phyloP scores from a whole-genome alignment of 1,140 invertebrate genomes.

The Meloidogyne floridensis region DNA sequence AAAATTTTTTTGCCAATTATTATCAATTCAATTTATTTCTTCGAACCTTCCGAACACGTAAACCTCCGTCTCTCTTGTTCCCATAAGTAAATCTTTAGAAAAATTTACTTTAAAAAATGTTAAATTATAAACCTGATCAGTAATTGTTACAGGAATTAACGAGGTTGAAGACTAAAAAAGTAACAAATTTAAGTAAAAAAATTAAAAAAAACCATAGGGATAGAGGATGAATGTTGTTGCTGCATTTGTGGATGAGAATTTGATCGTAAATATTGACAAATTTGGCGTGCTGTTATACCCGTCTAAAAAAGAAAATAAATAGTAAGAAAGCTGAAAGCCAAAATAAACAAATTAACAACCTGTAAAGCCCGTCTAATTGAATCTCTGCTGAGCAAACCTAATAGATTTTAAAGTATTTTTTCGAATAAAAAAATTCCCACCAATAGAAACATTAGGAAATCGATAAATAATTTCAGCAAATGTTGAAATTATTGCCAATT shows the following conservation, averaged over 20 bases:
- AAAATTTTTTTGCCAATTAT: background rate
- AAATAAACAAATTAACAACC: background rate
- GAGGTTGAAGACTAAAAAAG: slow-evolving; percentile 24
- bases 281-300: slow-evolving; percentile 51
- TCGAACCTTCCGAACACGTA: slow-evolving; percentile 23
- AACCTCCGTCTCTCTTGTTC: slow-evolving; percentile 48
- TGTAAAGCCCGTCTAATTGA: slow-evolving; percentile 46
- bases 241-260: slow-evolving; percentile 43
- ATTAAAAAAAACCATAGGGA: background rate
- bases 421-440: background rate
- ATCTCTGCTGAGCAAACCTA: slow-evolving; percentile 36
- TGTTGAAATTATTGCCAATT: slow-evolving; percentile 48
- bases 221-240: slow-evolving; percentile 31
- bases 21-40: background rate
- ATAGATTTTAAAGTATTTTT: no score
- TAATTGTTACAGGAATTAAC: slow-evolving; percentile 41
- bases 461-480: slow-evolving; percentile 47
- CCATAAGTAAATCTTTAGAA: slow-evolving; percentile 48
- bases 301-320: slow-evolving; percentile 21
- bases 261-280: slow-evolving; percentile 42
- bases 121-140: slow-evolving; percentile 45
- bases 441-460: slow-evolving; percentile 48
- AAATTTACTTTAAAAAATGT: background rate
- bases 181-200: no score
- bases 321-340: background rate